Percentiles rank a stretch among this genome's conserved stretches.
phyloP scores from a whole-genome alignment of 2,113 vertebrate genomes.

The Xiphophorus maculatus region DNA sequence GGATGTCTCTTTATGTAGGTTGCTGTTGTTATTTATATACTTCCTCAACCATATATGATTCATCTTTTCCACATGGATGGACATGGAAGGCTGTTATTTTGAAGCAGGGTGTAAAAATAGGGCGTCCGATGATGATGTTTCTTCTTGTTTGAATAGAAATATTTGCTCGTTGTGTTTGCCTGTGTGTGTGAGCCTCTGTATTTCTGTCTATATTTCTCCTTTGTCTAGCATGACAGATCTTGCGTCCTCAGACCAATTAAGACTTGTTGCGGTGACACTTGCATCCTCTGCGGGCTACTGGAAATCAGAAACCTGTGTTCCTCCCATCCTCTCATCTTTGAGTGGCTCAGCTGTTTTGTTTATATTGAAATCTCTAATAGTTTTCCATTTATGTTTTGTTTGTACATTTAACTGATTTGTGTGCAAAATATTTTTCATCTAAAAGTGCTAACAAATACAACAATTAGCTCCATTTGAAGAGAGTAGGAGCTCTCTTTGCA shows the following conservation, averaged over 20 bases:
- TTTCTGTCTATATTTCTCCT: conserved; percentile 30
- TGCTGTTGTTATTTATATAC: conserved; percentile 47
- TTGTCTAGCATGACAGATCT: conserved; percentile 43
- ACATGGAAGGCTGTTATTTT: conserved; percentile 50
- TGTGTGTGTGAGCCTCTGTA: not conserved
- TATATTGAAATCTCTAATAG: conserved; percentile 41
- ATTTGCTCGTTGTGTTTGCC: conserved; percentile 8
- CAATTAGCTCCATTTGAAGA: conserved; percentile 61
- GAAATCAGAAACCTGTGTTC: conserved; percentile 40
- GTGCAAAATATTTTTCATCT: conserved; percentile 47
- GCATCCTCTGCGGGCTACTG: conserved; percentile 35
- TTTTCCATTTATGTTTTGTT: conserved; percentile 33
- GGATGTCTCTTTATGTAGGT: conserved; percentile 23
- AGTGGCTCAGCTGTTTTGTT: conserved; percentile 42
- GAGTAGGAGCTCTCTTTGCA: conserved; percentile 32
- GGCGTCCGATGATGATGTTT: conserved; percentile 36
- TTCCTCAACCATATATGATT: conserved; percentile 24
- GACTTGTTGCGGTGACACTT: conserved; percentile 40
- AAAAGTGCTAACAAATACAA: conserved; percentile 62
- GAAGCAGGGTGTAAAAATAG: conserved; percentile 53
- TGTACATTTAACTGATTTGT: conserved; percentile 53
- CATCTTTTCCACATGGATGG: conserved; percentile 38
- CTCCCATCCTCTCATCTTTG: conserved; percentile 29
- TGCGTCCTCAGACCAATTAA: conserved; percentile 61
- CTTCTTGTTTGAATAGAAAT: conserved; percentile 20